A percentile compares a stretch with the other conserved stretches of the same genome.
These are phyloP conservation scores for Porites cylindrica DNA, from an alignment of 92 coral and sea anemone species.

Conservation along the genomic window DNA sequence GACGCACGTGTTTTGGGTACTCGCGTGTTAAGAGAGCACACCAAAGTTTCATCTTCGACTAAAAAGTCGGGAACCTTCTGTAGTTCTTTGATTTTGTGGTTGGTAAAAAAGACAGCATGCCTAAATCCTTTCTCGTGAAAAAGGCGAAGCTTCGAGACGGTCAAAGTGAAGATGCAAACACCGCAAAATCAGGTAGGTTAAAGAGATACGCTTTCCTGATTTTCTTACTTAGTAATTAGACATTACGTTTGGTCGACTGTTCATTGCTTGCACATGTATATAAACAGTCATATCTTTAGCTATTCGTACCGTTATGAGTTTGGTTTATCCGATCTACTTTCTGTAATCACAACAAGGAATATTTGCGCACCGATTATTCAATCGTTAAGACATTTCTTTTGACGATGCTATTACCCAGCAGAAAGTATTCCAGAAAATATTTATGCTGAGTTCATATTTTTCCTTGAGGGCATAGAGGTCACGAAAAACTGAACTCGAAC, in stretches of 20 bases:
- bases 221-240: neutral
- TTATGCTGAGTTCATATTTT: slow-evolving; percentile 38
- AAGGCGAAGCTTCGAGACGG: slow-evolving; percentile 68
- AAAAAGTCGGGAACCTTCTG: slow-evolving; percentile 22
- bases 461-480: slow-evolving; percentile 47
- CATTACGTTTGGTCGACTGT: slow-evolving; percentile 12
- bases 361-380: slow-evolving; percentile 24
- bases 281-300: neutral
- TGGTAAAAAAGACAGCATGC: slow-evolving; percentile 58
- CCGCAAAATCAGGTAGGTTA: slow-evolving; percentile 5
- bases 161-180: slow-evolving; percentile 13
- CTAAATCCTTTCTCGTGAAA: slow-evolving; percentile 89
- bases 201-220: neutral
- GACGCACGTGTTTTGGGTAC: slow-evolving; percentile 15
- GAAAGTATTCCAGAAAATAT: slow-evolving; percentile 29
- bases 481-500: slow-evolving; percentile 21
- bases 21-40: slow-evolving; percentile 4
- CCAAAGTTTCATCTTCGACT: slow-evolving; percentile 24
- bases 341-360: slow-evolving; percentile 24
- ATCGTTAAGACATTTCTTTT: slow-evolving; percentile 20
- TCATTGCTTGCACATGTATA: slow-evolving; percentile 6
- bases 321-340: neutral
- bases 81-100: neutral
- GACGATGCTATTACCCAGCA: slow-evolving; percentile 10
- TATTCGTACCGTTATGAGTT: slow-evolving; percentile 17